Base-by-base conservation (phyloP, 2,888 invertebrate genomes). In the Mellilla xanthometata region DNA sequence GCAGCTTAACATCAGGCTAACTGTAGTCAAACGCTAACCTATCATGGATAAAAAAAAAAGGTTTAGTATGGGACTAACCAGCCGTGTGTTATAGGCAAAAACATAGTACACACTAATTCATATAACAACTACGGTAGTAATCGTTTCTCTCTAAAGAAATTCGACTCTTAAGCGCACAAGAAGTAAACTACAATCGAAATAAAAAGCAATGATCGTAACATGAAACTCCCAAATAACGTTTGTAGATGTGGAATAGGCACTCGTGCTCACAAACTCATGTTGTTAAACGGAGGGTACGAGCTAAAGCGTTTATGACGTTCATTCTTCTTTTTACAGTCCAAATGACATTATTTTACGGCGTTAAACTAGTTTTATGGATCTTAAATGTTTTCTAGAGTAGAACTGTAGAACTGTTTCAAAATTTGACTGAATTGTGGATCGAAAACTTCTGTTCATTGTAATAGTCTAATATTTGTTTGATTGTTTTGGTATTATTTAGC, bases 221-320 rank as follows among this genome's bases (percentile, higher is more conserved):
- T 23, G 23, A 39, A 39, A 30, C 13, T 23, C 9, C 23, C 38
- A 13, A 39, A 39, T 39, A 30, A 24, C 26, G 15, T 31, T 39
- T 2, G 24, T 38, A 22, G 22, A 44, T 35, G 28, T 34, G 34
- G 28, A 33, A 41, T 43, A 28, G 28, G 36, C 28, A 28, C 19
- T 28, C 36, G 28, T 19, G 15, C 36, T 41, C 33, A 40, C 33
- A 33, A 32, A 26, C 43, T 36, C 36, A 19, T 28, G 42, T 35
- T 30, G 38, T 38, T 38, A 31, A 39, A 39, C 26, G 33, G 39
- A 45, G 44, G 44, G 39, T 33, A 28, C 26, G 19, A 26, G 28
- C 39, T 34, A 39, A 45, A 45, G 39, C 39, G 34, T 45, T 45
- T 45, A 45, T 45, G 33, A 33, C 34, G 24, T 35, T 26, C 39